These are phyloP conservation scores for Frieseomelitta varia DNA, from an alignment of 1,140 invertebrate genomes.

Conservation along the genomic window DNA sequence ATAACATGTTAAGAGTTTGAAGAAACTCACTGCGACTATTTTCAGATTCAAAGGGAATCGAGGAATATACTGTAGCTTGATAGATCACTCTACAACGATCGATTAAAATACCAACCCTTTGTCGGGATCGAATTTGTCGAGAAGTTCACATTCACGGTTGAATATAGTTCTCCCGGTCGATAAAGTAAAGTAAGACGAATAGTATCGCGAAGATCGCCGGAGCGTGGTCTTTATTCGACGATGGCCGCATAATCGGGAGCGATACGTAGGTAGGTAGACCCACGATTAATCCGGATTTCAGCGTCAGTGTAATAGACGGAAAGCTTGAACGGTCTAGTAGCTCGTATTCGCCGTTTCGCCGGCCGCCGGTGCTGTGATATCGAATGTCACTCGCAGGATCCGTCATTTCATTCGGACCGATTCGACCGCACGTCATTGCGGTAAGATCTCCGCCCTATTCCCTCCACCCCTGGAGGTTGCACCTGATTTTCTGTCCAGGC, in stretches of 20 bases:
- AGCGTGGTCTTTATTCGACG: neutral
- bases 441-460: conserved; percentile 79
- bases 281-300: conserved; percentile 67
- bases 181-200: neutral
- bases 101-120: neutral
- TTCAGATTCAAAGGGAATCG: too few species aligned
- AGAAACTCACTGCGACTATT: too few species aligned
- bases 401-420: conserved; percentile 81
- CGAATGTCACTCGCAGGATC: conserved; percentile 82
- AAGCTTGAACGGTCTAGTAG: conserved; percentile 63
- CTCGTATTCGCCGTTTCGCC: conserved; percentile 72
- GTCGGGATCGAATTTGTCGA: neutral
- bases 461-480: conserved; percentile 54
- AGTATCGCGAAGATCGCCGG: neutral
- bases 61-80: too few species aligned
- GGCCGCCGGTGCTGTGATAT: conserved; percentile 79
- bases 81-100: too few species aligned
- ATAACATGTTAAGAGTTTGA: neutral
- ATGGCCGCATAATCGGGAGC: conserved; percentile 39
- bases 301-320: conserved; percentile 67
- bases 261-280: conserved; percentile 51
- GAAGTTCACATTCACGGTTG: neutral
- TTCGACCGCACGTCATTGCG: conserved; percentile 82
- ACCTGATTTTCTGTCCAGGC: conserved; percentile 79
- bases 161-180: neutral